phyloP scores from a whole-genome alignment of 2,113 vertebrate genomes.

The Ursus arctos region DNA sequence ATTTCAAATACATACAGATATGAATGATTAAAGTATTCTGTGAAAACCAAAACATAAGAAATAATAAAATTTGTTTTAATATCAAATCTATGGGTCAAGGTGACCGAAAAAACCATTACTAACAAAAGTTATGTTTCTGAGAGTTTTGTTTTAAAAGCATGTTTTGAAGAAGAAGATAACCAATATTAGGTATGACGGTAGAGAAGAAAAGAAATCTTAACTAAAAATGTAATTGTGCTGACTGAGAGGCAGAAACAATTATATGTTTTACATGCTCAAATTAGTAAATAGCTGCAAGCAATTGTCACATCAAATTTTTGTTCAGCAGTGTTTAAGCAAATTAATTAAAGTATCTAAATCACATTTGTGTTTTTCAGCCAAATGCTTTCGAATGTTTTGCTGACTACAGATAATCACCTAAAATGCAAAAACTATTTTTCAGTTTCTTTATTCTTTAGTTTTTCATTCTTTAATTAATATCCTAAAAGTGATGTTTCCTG shows the following conservation, averaged over 20 bases:
- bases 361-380: constrained; percentile 68
- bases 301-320: constrained; percentile 28
- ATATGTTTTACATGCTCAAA: constrained; percentile 42
- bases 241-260: constrained; percentile 54
- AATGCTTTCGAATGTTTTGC: constrained; percentile 49
- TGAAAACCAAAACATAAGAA: constrained; percentile 59
- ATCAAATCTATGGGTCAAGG: constrained; percentile 45
- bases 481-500: neutral
- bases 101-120: constrained; percentile 51
- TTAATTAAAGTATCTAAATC: constrained; percentile 62
- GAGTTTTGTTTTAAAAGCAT: constrained; percentile 63
- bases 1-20: constrained; percentile 50
- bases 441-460: neutral
- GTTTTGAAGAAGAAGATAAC: constrained; percentile 66
- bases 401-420: constrained; percentile 23
- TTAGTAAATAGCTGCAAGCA: constrained; percentile 63
- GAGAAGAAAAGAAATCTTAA: constrained; percentile 57
- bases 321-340: constrained; percentile 60
- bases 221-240: constrained; percentile 31
- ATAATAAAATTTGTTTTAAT: constrained; percentile 70
- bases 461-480: constrained; percentile 52
- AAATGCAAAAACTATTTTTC: constrained; percentile 40
- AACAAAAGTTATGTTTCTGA: constrained; percentile 62
- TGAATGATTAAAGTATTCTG: constrained; percentile 49
- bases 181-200: constrained; percentile 17